Evolutionary conservation across 2,888 invertebrate genomes (phyloP), one percentile per base, ranked within the genome.

Genomic region (Sarcophaga rosellei): DNA sequence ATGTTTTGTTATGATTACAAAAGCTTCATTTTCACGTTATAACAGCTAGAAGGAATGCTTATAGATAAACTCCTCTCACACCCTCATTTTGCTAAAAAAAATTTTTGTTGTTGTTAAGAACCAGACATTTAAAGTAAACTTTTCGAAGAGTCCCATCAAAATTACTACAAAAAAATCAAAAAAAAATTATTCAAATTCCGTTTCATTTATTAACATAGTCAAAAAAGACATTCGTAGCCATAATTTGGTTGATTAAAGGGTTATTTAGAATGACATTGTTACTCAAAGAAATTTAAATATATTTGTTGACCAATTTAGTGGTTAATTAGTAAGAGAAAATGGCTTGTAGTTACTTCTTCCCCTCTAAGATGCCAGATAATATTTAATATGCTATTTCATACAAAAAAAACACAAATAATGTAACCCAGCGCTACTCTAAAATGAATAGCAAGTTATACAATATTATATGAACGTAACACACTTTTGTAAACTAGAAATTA

Each of bases 11-110:
- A 85, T 87, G 81, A 82, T 86, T 84, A 81, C 73, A 76, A 68
- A 68, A 80, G 84, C 84, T 88, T 86, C 77, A 86, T 88, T 88
- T 82, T 80, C 87, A 86, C 84, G 73, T 85, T 80, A 84, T 75
- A 72, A 84, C 57, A 59, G 65, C 45, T 17, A 61, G n/a, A 21
- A 45, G 63, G 11, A 72, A 68, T 45, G 17, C 17, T 17, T 4
- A 53, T 15, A 53, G 53, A 53, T 53, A 5, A 53, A 53, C 53
- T 53, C 5, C 17, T 53, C 17, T 15, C 53, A 15, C 17, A 15
- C 17, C 17, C 53, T 17, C 17, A 5, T 53, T 53, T 53, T 15
- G 12, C 53, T 53, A 53, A 2, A 53, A 53, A 17, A 53, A 17
- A 17, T 53, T 53, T 1, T 53, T 15, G 15, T 47, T 15, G 15